Evolutionary conservation across 2,888 invertebrate genomes (phyloP), one percentile per base, ranked within the genome.

Genomic region (Glaucopsyche alexis): DNA sequence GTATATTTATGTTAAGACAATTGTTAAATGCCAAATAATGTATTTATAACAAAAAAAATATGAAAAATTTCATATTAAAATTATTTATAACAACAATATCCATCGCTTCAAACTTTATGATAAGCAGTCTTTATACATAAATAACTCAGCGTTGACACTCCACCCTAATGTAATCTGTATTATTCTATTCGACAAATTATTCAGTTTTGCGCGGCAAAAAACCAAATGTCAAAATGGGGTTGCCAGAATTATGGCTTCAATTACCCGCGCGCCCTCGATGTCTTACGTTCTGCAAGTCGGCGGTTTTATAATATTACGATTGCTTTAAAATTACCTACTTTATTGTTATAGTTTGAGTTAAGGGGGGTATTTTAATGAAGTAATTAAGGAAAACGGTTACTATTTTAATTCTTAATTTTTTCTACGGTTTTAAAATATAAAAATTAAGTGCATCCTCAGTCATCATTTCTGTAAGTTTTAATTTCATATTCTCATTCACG

Each of bases 211-310:
- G 86, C 83, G 85, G 78, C 78, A 81, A 80, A 84, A 90, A 90
- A 83, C 86, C 87, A 91, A 92, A 92, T 91, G 92, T 92, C 92
- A 91, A 90, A 90, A 81, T 84, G 88, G 90, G 91, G 90, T 82
- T 86, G 89, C 88, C 86, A 90, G 88, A 92, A 85, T 91, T 91
- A 93, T 92, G 82, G 86, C 87, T 88, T 86, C 92, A 92, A 93
- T 93, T 92, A 92, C 86, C 82, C 81, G 82, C 81, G 83, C 81
- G 81, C 81, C 81, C 85, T 81, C 89, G 89, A 91, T 90, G 87
- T 90, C 89, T 90, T 89, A 86, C 84, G 85, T 85, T 87, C 83
- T 84, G 87, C 88, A 81, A 84, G 77, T 83, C 82, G 79, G 82
- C 81, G 80, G 80, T 81, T 84, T 84, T 86, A 85, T 82, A 77